phyloP scores from a whole-genome alignment of 1,140 invertebrate genomes.

The Orussus abietinus region DNA sequence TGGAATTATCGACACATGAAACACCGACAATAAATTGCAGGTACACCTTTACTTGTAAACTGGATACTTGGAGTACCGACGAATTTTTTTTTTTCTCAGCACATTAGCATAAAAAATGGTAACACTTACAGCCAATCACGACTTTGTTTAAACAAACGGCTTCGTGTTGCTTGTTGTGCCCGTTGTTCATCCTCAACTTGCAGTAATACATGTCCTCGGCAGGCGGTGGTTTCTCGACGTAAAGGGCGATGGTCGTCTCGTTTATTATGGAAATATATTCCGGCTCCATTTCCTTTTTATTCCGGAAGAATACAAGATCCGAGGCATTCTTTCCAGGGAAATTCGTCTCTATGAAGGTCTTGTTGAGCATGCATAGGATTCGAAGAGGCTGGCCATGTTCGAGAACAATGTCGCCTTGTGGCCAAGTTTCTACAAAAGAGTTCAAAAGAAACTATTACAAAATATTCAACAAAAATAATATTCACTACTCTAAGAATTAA shows the following conservation, averaged over 20 bases:
- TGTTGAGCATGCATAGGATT: constrained; percentile 53
- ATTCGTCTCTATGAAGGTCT: constrained; percentile 30
- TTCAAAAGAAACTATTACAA: constrained; percentile 10
- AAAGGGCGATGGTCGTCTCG: constrained; percentile 49
- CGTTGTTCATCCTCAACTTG: constrained; percentile 33
- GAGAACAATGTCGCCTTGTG: constrained; percentile 53
- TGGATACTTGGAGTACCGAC: not conserved
- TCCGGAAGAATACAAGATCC: constrained; percentile 50
- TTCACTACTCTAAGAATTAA: not conserved
- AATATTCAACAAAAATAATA: not conserved
- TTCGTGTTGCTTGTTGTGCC: constrained; percentile 25
- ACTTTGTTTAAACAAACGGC: constrained; percentile 55
- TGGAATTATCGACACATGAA: no score
- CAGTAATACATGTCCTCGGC: constrained; percentile 50
- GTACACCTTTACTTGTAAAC: no score
- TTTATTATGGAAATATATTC: constrained; percentile 50
- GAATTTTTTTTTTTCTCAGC: not conserved
- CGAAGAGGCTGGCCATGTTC: constrained; percentile 49
- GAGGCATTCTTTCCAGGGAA: constrained; percentile 45
- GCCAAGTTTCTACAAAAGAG: constrained; percentile 47
- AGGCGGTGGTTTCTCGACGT: constrained; percentile 44
- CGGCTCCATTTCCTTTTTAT: constrained; percentile 37
- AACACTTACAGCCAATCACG: constrained; percentile 54
- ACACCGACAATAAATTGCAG: no score
- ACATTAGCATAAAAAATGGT: not conserved